A percentile compares a stretch with the other conserved stretches of the same genome.
Evolutionary conservation across 1,140 invertebrate genomes (phyloP).

Genomic region (Pseudomyrmex cubaensis): DNA sequence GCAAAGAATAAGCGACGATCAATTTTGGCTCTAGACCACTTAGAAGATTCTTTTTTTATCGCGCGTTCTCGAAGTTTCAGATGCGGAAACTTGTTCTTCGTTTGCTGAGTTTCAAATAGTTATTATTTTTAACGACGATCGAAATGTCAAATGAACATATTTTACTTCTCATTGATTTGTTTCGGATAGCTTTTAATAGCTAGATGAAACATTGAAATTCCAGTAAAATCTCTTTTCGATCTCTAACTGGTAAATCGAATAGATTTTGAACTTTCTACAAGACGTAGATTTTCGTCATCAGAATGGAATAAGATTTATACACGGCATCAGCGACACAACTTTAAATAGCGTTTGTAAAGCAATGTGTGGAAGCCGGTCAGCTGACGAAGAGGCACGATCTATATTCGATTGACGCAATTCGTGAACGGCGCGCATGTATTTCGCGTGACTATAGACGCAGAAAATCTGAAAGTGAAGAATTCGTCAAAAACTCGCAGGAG

Average conservation of each 20-base stretch:
- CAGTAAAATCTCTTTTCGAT: not conserved
- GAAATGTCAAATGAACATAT: not conserved
- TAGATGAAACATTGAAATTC: not conserved
- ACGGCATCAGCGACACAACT: conserved; percentile 12
- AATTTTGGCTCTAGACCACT: not conserved
- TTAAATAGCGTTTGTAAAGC: conserved; percentile 66
- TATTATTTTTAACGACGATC: not conserved
- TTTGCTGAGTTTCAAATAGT: not conserved
- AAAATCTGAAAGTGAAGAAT: not conserved
- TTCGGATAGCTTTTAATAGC: not conserved
- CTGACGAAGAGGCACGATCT: conserved; percentile 48
- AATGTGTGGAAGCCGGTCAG: conserved; percentile 65
- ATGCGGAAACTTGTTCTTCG: conserved; percentile 1
- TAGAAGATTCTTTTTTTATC: not conserved
- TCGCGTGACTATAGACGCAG: conserved; percentile 4
- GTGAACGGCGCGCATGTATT: not conserved
- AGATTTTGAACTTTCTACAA: not conserved
- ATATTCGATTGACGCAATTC: conserved; percentile 62
- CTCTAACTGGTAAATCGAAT: not conserved
- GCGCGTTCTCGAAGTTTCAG: not conserved
- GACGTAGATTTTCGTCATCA: not conserved
- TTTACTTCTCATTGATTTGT: too few relatives aligned
- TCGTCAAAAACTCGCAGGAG: not conserved
- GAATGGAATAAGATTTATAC: not conserved
- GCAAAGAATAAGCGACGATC: too few relatives aligned